Percentiles rank a stretch among this genome's conserved stretches.
Evolutionary conservation across 2,797 vertebrate genomes (phyloP).

Genomic region (Hapalemur alaotrensis): DNA sequence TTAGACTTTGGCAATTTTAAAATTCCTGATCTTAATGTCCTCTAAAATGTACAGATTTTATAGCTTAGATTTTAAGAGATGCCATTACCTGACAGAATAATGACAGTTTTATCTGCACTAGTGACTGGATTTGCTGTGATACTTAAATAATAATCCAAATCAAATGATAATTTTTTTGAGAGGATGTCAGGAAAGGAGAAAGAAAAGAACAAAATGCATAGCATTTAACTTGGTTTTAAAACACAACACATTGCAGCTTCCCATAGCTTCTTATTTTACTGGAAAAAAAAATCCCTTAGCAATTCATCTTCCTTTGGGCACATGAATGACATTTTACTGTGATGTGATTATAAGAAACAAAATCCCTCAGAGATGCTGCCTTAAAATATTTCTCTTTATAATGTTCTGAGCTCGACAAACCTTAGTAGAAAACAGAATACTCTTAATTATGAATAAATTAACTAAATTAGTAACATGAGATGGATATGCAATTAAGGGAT

Average conservation of each 20-base stretch:
- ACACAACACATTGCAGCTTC: slow-evolving; percentile 73
- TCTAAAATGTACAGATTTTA: slow-evolving; percentile 64
- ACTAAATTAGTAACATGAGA: slow-evolving; percentile 89
- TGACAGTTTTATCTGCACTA: slow-evolving; percentile 60
- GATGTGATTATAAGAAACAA: slow-evolving; percentile 82
- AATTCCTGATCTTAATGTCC: slow-evolving; percentile 39
- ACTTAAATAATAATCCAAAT: slow-evolving; percentile 68
- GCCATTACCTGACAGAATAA: slow-evolving; percentile 36
- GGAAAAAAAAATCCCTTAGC: slow-evolving; percentile 62
- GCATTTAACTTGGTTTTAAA: slow-evolving; percentile 73
- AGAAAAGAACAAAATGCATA: slow-evolving; percentile 58
- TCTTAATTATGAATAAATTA: slow-evolving; percentile 91
- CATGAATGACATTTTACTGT: slow-evolving; percentile 79
- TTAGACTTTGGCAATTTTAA: slow-evolving; percentile 51
- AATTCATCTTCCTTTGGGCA: slow-evolving; percentile 75
- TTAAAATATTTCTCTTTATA: slow-evolving; percentile 81
- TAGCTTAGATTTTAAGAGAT: slow-evolving; percentile 67
- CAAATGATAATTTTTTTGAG: slow-evolving; percentile 59
- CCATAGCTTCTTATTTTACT: slow-evolving; percentile 74
- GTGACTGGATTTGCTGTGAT: slow-evolving; percentile 55
- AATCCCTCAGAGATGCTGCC: slow-evolving; percentile 75
- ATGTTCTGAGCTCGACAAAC: slow-evolving; percentile 83
- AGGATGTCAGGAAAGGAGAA: slow-evolving; percentile 68
- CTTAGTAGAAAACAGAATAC: slow-evolving; percentile 87
- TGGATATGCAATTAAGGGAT: slow-evolving; percentile 88